A percentile compares a stretch with the other conserved stretches of the same genome.
phyloP scores from a whole-genome alignment of 2,888 invertebrate genomes.

The Drosophila koepferae region DNA sequence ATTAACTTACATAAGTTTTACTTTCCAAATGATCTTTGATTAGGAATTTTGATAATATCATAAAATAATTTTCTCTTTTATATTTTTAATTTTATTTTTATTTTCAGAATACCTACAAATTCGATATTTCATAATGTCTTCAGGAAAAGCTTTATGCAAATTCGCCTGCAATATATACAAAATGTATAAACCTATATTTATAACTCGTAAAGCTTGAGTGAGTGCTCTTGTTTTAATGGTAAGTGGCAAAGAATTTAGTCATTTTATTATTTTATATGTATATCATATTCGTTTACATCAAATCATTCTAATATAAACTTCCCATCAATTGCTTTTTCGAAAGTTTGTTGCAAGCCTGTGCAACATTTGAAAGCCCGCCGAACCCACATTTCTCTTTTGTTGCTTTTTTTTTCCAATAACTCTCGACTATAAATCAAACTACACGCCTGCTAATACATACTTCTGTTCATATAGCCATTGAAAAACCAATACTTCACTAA shows the following conservation, averaged over 20 bases:
- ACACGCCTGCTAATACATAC: conserved; percentile 16
- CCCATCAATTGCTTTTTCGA: background rate
- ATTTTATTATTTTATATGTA: background rate
- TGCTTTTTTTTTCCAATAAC: conserved; percentile 41
- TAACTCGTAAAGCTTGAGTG: no score
- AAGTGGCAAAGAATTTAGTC: background rate
- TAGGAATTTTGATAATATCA: no score
- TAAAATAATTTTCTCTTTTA: background rate
- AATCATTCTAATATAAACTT: background rate
- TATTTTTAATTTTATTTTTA: no score
- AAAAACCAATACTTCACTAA: conserved; percentile 77
- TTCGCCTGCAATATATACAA: no score
- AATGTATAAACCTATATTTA: background rate
- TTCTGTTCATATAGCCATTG: conserved; percentile 49
- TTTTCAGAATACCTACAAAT: no score
- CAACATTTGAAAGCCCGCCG: conserved; percentile 30
- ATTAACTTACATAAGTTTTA: no score
- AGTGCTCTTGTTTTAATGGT: background rate
- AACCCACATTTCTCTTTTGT: conserved; percentile 8
- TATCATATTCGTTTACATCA: background rate
- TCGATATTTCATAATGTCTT: no score
- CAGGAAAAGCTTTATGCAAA: no score
- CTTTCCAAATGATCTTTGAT: no score
- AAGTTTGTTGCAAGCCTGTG: conserved; percentile 11
- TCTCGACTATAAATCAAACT: conserved; percentile 65